A percentile compares a stretch with the other conserved stretches of the same genome.
These are phyloP conservation scores for Temnothorax rugatulus DNA, from an alignment of 2,888 invertebrate genomes.

Conservation along the genomic window DNA sequence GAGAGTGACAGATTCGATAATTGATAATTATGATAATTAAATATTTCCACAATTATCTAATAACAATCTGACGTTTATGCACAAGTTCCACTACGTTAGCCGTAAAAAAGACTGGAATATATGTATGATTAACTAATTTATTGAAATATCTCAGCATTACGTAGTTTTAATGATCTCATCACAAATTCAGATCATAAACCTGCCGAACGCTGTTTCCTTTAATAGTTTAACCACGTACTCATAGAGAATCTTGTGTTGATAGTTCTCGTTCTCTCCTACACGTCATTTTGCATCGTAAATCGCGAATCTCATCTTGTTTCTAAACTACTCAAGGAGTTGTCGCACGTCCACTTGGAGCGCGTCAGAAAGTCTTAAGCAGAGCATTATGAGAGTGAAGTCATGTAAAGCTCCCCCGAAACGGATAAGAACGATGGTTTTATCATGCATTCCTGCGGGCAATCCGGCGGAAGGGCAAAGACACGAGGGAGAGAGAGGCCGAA, in stretches of 20 bases:
- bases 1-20: conserved; percentile 5
- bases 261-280: neutral
- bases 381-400: conserved; percentile 57
- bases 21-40: conserved; percentile 4
- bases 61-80: neutral
- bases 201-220: neutral
- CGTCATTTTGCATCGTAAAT: conserved; percentile 27
- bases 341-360: neutral
- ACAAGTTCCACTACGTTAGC: neutral
- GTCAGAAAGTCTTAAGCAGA: conserved; percentile 43
- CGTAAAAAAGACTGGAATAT: neutral
- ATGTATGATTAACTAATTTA: neutral
- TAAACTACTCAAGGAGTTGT: neutral
- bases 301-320: conserved; percentile 24
- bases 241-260: neutral
- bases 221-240: neutral
- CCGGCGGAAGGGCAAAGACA: conserved; percentile 40
- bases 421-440: conserved; percentile 62
- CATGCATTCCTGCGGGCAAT: conserved; percentile 64
- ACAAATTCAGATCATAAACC: neutral
- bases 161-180: neutral
- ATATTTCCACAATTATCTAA: neutral
- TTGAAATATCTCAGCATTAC: neutral
- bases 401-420: conserved; percentile 58
- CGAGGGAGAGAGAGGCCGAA: conserved; percentile 32